A percentile compares a stretch with the other conserved stretches of the same genome.
Conservation (phyloP, 2,797 vertebrate species). For the Thalassophryne amazonica region DNA sequence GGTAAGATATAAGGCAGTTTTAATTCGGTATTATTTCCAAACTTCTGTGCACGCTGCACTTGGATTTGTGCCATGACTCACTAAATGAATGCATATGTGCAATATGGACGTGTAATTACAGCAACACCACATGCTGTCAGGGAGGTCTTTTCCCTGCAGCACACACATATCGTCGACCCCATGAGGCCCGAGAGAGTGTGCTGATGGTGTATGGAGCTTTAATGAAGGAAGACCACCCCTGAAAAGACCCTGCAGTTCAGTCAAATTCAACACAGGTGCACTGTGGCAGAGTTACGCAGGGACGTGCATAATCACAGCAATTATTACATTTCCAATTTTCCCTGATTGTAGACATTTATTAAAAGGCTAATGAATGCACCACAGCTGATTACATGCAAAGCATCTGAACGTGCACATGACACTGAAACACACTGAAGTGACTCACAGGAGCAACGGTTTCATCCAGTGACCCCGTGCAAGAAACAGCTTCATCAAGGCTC, state of each 20-base stretch:
- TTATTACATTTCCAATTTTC: constrained; percentile 8
- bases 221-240: constrained; percentile 63
- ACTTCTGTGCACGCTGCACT: too few relatives aligned
- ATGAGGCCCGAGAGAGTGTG: constrained; percentile 12
- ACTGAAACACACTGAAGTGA: not conserved
- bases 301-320: not conserved
- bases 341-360: constrained; percentile 15
- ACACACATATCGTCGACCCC: constrained; percentile 26
- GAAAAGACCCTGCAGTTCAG: constrained; percentile 38
- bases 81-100: too few relatives aligned
- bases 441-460: constrained; percentile 10
- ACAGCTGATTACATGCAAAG: not conserved
- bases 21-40: too few relatives aligned
- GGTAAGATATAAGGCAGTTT: too few relatives aligned
- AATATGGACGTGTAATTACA: too few relatives aligned
- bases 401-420: not conserved
- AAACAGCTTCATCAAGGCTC: constrained; percentile 16
- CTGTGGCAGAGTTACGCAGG: constrained; percentile 40
- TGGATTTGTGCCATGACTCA: too few relatives aligned
- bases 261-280: constrained; percentile 54
- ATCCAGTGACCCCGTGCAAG: constrained; percentile 28
- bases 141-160: too few relatives aligned
- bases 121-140: too few relatives aligned
- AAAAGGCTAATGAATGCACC: constrained; percentile 8
- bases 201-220: constrained; percentile 34